phyloP scores from a whole-genome alignment of 2,113 vertebrate species.

The Procapra przewalskii region DNA sequence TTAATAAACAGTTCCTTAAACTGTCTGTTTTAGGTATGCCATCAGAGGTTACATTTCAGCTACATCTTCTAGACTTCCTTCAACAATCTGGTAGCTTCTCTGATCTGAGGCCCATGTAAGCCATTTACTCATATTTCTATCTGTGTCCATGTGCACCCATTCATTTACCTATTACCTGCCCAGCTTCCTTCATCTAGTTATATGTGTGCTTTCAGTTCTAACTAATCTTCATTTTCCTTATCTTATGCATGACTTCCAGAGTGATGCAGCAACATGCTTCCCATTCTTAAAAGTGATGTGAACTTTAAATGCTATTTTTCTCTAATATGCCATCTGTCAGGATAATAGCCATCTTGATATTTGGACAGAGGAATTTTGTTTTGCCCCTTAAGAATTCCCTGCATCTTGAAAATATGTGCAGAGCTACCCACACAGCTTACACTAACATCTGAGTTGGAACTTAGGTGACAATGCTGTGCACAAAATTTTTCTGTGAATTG shows the following conservation, averaged over 20 bases:
- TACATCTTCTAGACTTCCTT: not conserved
- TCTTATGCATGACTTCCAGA: not conserved
- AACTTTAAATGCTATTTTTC: constrained; percentile 27
- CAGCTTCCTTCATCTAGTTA: not conserved
- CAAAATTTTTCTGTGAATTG: not conserved
- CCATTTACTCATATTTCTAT: not conserved
- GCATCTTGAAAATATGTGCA: not conserved
- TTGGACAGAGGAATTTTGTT: not conserved
- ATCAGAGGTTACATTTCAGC: not conserved
- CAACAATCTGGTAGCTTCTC: not conserved
- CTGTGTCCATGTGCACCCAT: not conserved
- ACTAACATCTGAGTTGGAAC: not conserved
- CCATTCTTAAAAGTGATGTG: constrained; percentile 2
- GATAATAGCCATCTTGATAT: constrained; percentile 4
- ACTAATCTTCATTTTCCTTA: not conserved
- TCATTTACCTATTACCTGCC: not conserved
- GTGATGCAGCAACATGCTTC: not conserved
- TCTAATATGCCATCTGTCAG: not conserved
- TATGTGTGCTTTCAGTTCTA: not conserved
- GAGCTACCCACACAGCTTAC: not conserved
- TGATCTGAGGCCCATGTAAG: not conserved
- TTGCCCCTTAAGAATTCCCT: not conserved
- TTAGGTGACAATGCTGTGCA: not conserved
- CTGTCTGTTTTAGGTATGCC: not conserved
- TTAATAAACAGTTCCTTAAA: not conserved